Evolutionary conservation across 2,113 vertebrate genomes (phyloP), one percentile per base, ranked within the genome.

Genomic region (Choloepus hoffmanni): DNA sequence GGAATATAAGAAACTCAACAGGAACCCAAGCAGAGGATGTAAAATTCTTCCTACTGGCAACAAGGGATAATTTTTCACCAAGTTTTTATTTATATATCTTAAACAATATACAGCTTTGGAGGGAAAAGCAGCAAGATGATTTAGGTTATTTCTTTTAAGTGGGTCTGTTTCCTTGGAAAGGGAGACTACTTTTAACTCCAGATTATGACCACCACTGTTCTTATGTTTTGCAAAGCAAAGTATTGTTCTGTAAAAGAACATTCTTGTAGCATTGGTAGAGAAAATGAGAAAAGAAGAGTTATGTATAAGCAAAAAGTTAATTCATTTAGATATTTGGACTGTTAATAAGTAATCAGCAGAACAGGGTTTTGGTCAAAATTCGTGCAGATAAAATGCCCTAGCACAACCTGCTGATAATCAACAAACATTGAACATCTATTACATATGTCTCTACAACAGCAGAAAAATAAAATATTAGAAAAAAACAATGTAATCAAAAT

Each of bases 1-100:
- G 30, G 60, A 76, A n/a, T 15, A 15, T 28, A 96, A 98, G 95
- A 96, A 96, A 96, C 90, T 97, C 97, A 96, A 98, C 97, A 96
- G 98, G 97, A 98, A 98, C 98, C 97, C 97, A 86, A 97, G 92
- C 94, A 95, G 96, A 98, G 95, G 96, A 98, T 94, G 95, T 96
- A 88, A 92, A 77, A 50, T 96, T 85, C 94, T 97, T 77, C 78
- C 58, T 74, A n/a, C 50, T 3, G 33, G 77, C 81, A 70, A 50
- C 1, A 7, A 45, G 58, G 72, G 9, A 77, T n/a, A 2, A 45
- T 79, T 83, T 36, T 43, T 60, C 85, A 65, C 36, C 23, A 6
- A 36, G 60, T 77, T 79, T 94, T 53, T 88, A 85, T 92, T 74
- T 90, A 43, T 74, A 3, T 40, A 10, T 45, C 63, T 48, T 78